Evolutionary conservation across 1,140 invertebrate species (phyloP), one percentile per base, ranked within the genome.

Genomic region (Rhopalosiphum maidis): DNA sequence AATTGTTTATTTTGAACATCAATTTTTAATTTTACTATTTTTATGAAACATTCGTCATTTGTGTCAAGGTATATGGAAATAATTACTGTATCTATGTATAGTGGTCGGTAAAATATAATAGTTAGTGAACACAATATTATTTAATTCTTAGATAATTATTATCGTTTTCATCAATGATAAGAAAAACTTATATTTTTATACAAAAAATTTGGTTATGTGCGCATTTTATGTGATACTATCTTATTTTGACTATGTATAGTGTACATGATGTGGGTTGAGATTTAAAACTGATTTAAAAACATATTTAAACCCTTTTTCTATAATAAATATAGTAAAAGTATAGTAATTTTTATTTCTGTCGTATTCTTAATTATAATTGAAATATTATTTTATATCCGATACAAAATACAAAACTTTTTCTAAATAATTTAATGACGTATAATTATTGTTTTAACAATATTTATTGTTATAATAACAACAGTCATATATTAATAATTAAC

Each of bases 391-490:
- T n/a, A 55, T 15, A 55, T 88, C 8, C 21, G 8, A 7, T 88
- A 51, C 35, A 89, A 30, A 54, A 54, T 25, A 37, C 0, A 51
- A 51, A 35, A 2, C 2, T 89, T 89, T 48, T 35, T 6, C n/a
- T 37, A 25, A 35, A 89, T 37, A 77, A 22, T 35, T 55, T 89
- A 88, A 88, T 18, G 21, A n/a, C 18, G 48, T 55, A 41, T 89
- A 89, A 89, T 89, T 89, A 89, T 87, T 87, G 30, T 48, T n/a
- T 48, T 48, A 21, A 37, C 48, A n/a, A 54, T 89, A 48, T 46
- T 86, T 22, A n/a, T 8, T 46, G 11, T 48, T 88, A n/a, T 35
- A 18, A 88, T n/a, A 87, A 87, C 11, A 87, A 1, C 30, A 46
- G 41, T 30, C 18, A 43, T 30, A 48, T 25, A 30, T 25, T 23